Evolutionary conservation across 1,140 invertebrate genomes (phyloP).

Genomic region (Brachionus sp.): DNA sequence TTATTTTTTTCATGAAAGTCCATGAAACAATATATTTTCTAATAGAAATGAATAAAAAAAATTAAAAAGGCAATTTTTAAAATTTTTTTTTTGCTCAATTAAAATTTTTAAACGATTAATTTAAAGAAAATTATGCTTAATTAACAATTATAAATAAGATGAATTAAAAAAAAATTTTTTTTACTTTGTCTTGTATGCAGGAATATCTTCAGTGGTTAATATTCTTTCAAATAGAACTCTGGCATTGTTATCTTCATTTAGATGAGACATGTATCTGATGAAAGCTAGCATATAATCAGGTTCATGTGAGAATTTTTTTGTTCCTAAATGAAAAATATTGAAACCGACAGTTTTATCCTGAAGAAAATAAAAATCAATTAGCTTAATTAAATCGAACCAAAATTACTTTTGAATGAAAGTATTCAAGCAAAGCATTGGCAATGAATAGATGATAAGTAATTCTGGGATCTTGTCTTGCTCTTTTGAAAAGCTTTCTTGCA

Average conservation of each 20-base stretch:
- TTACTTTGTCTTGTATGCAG: constrained; percentile 27
- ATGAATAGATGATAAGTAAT: constrained; percentile 89
- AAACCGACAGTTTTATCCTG: constrained; percentile 94
- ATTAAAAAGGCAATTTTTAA: no score
- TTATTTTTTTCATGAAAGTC: no score
- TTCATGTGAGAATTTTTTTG: constrained; percentile 91
- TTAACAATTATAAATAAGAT: no score
- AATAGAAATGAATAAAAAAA: no score
- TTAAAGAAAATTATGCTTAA: no score
- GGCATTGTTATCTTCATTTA: constrained; percentile 99
- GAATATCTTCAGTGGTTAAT: constrained; percentile 58
- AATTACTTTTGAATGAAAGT: constrained; percentile 86
- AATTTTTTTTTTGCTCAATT: no score
- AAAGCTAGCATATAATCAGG: constrained; percentile 92
- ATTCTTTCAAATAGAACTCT: constrained; percentile 93
- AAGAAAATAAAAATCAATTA: constrained; percentile 46
- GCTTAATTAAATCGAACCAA: neutral
- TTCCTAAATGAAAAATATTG: constrained; percentile 91
- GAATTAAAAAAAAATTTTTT: no score
- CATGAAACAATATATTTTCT: no score
- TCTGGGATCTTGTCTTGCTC: constrained; percentile 81
- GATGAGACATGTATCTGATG: constrained; percentile 92
- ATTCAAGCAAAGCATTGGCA: constrained; percentile 95
- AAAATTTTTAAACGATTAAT: no score
- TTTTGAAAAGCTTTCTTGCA: constrained; percentile 86